phyloP scores from a whole-genome alignment of 2,113 vertebrate species.

The Lanius ludovicianus region DNA sequence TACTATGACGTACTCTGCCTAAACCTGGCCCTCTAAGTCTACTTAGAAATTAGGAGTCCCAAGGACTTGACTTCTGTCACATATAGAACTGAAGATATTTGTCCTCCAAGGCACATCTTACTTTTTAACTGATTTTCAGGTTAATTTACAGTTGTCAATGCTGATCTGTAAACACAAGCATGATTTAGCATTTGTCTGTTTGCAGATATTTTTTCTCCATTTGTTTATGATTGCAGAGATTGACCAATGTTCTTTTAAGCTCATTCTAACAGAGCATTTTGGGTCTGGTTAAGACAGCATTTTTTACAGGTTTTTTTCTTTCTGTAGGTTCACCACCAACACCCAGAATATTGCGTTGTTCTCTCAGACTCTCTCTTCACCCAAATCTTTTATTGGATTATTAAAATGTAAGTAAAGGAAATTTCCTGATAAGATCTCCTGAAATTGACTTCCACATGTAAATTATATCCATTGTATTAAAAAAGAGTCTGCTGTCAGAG shows the following conservation, averaged over 20 bases:
- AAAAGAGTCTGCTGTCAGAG: neutral
- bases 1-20: neutral
- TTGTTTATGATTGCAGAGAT: neutral
- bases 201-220: neutral
- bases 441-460: neutral
- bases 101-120: neutral
- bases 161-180: neutral
- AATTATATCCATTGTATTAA: neutral
- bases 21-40: neutral
- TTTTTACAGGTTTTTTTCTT: accelerated
- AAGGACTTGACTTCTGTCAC: neutral
- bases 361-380: neutral
- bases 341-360: neutral
- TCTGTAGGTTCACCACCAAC: neutral
- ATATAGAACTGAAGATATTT: neutral
- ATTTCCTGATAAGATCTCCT: neutral
- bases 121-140: neutral
- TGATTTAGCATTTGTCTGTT: neutral
- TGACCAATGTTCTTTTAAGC: neutral
- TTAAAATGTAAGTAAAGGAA: neutral
- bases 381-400: neutral
- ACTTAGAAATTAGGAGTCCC: neutral
- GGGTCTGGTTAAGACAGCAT: neutral
- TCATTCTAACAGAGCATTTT: neutral
- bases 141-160: neutral